Evolutionary conservation across 2,888 invertebrate species (phyloP).

Genomic region (Alloscopus bannaensis): DNA sequence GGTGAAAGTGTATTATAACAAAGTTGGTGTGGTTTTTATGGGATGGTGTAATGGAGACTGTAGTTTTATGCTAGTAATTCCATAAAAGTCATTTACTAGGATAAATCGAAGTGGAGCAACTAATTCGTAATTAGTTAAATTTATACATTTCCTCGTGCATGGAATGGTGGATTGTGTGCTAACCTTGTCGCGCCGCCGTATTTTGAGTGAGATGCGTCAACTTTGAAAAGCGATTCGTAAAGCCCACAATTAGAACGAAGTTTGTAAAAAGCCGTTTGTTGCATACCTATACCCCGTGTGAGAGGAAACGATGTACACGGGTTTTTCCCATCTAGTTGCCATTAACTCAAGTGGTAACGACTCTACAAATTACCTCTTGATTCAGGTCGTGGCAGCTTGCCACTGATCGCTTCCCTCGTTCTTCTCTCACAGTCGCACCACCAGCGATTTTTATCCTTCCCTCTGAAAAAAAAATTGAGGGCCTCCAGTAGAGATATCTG

Average conservation of each 20-base stretch:
- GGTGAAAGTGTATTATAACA: too few species aligned
- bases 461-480: too few species aligned
- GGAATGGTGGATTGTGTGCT: not conserved
- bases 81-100: constrained; percentile 36
- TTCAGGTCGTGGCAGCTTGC: constrained; percentile 73
- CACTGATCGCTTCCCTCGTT: constrained; percentile 67
- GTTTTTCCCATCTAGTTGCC: constrained; percentile 56
- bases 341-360: constrained; percentile 65
- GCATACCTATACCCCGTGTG: too few species aligned
- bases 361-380: constrained; percentile 73
- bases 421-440: not conserved
- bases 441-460: constrained; percentile 48
- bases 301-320: too few species aligned
- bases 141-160: constrained; percentile 23
- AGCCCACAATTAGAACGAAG: too few species aligned
- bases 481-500: constrained; percentile 19
- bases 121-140: constrained; percentile 47
- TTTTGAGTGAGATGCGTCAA: too few species aligned
- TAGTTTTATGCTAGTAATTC: constrained; percentile 11
- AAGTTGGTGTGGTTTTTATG: not conserved
- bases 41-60: constrained; percentile 32
- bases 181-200: constrained; percentile 45
- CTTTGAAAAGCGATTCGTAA: too few species aligned
- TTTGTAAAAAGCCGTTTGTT: too few species aligned
- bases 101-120: constrained; percentile 40